Conservation (phyloP, 2,888 invertebrate species). For the Ligdia adustata region DNA sequence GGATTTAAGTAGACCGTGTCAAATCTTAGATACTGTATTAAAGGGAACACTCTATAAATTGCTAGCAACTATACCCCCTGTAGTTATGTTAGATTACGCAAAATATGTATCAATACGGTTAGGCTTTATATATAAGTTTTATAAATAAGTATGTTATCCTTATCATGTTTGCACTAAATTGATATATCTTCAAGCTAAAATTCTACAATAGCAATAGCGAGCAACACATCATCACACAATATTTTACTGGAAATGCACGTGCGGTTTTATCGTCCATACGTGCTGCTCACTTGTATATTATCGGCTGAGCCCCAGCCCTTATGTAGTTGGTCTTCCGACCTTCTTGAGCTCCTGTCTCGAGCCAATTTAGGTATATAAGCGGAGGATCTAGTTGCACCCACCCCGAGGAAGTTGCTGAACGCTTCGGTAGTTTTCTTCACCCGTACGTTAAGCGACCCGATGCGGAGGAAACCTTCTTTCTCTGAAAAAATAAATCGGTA, state of each 20-base stretch:
- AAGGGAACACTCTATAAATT: too few relatives aligned
- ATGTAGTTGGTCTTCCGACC: slow-evolving; percentile 86
- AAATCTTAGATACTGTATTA: too few relatives aligned
- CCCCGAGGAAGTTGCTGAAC: slow-evolving; percentile 95
- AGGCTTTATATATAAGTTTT: too few relatives aligned
- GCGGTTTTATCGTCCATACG: background rate
- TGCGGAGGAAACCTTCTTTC: slow-evolving; percentile 95
- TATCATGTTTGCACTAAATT: too few relatives aligned
- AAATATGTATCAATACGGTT: too few relatives aligned
- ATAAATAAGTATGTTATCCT: too few relatives aligned
- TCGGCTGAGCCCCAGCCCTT: slow-evolving; percentile 97
- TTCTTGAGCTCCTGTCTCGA: slow-evolving; percentile 60
- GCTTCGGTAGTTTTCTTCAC: slow-evolving; percentile 97
- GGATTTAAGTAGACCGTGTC: too few relatives aligned
- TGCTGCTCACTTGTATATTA: slow-evolving; percentile 86
- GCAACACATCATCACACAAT: background rate
- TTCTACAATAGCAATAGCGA: background rate
- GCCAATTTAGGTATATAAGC: slow-evolving; percentile 73
- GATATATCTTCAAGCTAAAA: background rate
- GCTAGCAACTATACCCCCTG: too few relatives aligned
- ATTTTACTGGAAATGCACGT: slow-evolving; percentile 4
- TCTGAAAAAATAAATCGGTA: slow-evolving; percentile 84
- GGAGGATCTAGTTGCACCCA: slow-evolving; percentile 84
- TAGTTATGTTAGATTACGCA: too few relatives aligned
- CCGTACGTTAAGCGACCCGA: slow-evolving; percentile 95